Conservation (phyloP, 2,113 vertebrate species). For the Brachypodius melanocephalos region DNA sequence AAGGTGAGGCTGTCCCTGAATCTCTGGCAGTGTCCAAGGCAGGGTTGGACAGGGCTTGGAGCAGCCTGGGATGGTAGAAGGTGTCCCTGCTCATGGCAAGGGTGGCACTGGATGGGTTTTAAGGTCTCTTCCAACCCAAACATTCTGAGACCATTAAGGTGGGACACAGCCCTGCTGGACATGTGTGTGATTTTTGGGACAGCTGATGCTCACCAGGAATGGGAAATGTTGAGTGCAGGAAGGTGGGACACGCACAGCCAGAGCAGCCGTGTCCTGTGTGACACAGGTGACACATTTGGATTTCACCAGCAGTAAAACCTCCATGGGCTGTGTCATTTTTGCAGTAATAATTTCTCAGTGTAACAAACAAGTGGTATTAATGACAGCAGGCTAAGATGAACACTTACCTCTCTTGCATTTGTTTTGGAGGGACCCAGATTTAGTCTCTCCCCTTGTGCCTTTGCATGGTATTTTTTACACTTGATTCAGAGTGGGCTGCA, state of each 20-base stretch:
- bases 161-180: not conserved
- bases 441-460: not conserved
- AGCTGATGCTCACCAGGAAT: fast-evolving
- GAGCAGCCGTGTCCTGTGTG: not conserved
- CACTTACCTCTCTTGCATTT: not conserved
- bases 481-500: not conserved
- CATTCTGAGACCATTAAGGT: not conserved
- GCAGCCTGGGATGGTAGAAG: fast-evolving
- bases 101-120: not conserved
- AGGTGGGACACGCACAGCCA: fast-evolving
- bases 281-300: not conserved
- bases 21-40: not conserved
- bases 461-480: not conserved
- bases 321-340: not conserved
- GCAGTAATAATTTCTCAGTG: not conserved
- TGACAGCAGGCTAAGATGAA: not conserved
- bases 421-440: not conserved
- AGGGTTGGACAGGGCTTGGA: not conserved
- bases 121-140: not conserved
- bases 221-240: not conserved
- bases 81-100: not conserved
- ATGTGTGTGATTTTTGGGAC: fast-evolving
- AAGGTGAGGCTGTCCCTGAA: not conserved
- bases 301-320: not conserved
- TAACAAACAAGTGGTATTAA: not conserved